These are phyloP conservation scores for Odocoileus hemionus DNA, from an alignment of 2,113 vertebrate species.

Conservation along the genomic window DNA sequence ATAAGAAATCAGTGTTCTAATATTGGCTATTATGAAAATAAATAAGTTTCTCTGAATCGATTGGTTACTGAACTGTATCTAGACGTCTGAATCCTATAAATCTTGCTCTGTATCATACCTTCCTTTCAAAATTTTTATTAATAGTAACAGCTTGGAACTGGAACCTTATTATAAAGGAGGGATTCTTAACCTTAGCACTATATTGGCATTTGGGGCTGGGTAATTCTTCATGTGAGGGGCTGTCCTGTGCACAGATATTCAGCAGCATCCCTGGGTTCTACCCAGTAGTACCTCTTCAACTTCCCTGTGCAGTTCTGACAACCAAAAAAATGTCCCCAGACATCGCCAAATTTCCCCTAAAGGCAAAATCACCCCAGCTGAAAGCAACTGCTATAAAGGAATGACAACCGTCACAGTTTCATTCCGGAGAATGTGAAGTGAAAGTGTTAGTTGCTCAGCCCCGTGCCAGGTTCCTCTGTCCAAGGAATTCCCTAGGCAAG, in stretches of 20 bases:
- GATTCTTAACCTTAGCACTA: background rate
- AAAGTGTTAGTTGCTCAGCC: background rate
- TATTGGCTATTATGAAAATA: background rate
- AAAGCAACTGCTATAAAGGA: background rate
- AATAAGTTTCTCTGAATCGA: background rate
- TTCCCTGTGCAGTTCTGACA: background rate
- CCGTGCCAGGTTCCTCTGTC: background rate
- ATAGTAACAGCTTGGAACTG: background rate
- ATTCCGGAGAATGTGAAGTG: background rate
- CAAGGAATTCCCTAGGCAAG: background rate
- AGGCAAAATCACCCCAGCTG: background rate
- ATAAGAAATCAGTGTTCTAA: slow-evolving; percentile 11
- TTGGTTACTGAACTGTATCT: background rate
- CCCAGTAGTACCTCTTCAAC: background rate
- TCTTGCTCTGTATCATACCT: background rate
- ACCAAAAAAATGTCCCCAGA: background rate
- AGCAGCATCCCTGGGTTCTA: background rate
- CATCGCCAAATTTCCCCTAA: background rate
- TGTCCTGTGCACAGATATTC: background rate
- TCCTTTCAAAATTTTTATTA: background rate
- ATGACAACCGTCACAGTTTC: background rate
- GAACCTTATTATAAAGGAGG: background rate
- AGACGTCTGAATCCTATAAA: slow-evolving; percentile 15
- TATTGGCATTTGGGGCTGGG: background rate
- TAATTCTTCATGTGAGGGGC: background rate